Evolutionary conservation across 1,140 invertebrate genomes (phyloP).

Genomic region (Sinella curviseta): DNA sequence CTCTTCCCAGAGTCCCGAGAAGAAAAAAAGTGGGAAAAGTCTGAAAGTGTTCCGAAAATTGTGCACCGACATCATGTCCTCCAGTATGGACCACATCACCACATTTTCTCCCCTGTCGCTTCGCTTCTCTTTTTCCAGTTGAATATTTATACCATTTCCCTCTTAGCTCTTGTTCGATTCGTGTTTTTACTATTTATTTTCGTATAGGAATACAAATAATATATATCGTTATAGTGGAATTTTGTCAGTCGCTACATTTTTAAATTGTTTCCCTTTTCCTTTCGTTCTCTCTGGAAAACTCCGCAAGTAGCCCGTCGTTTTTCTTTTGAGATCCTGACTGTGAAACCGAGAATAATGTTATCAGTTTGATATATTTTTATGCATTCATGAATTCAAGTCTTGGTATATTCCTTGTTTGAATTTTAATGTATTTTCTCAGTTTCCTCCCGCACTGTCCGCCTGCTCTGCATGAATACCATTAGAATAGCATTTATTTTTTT

Average conservation of each 20-base stretch:
- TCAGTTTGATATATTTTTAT: constrained; percentile 3
- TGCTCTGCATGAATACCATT: neutral
- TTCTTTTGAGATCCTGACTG: neutral
- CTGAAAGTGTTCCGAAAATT: too few species aligned
- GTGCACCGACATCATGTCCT: neutral
- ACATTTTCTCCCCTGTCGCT: neutral
- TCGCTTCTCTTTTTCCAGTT: too few species aligned
- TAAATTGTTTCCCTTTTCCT: neutral
- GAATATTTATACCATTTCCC: too few species aligned
- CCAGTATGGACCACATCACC: neutral
- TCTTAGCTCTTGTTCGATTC: too few species aligned
- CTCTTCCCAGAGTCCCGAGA: too few species aligned
- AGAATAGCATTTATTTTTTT: neutral
- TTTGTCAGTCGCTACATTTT: too few species aligned
- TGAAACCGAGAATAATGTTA: neutral
- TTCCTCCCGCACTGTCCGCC: neutral
- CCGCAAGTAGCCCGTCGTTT: too few species aligned
- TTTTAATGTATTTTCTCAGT: neutral
- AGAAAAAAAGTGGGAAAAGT: too few species aligned
- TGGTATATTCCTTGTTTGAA: constrained; percentile 1
- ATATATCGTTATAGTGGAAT: too few species aligned
- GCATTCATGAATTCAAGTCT: neutral
- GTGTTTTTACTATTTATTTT: too few species aligned
- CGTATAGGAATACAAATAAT: too few species aligned
- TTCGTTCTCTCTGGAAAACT: neutral